Evolutionary conservation across 2,113 vertebrate genomes (phyloP), one percentile per base, ranked within the genome.

Genomic region (Smithornis capensis): DNA sequence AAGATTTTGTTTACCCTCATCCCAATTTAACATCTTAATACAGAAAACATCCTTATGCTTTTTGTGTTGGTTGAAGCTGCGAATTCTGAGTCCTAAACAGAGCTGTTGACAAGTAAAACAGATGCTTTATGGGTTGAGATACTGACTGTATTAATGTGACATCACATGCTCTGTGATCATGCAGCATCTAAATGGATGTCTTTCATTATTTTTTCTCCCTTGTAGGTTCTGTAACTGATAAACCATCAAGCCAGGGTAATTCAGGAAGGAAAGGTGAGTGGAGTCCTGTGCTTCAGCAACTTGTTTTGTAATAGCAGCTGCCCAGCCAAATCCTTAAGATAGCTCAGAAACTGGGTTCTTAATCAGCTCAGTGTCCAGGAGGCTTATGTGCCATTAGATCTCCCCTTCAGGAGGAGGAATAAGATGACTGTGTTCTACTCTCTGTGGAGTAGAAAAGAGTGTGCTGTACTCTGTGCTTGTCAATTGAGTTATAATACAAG

Each of bases 231-330:
- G 99, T 99, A 97, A 99, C 99, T 18, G 99, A 99, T 95, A 99
- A 99, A 95, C 99, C 99, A 59, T 98, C 98, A 25, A 99, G 98
- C 97, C 98, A 99, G 87, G 98, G 98, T 92, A 99, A 98, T 97
- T 98, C 99, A 1, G 99, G 99, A 89, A 98, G 98, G 98, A 99
- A 99, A 99, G 99, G 99, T 99, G 99, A 99, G 99, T 98, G 96
- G 96, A 98, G 98, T 98, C 98, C 98, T 96, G 92, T 77, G 98
- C 93, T 97, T 96, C 45, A 69, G 37, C 80, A 68, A 56, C 88
- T 92, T 83, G 85, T 96, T 90, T 21, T 93, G 37, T 81, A 63
- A 49, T 24, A 82, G 68, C 44, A 76, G 53, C 55, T 92, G 62
- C 53, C 55, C 19, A 79, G n/a, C 76, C 50, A 82, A 56, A 50